Evolutionary conservation across 2,113 vertebrate species (phyloP).

Genomic region (Peromyscus leucopus): DNA sequence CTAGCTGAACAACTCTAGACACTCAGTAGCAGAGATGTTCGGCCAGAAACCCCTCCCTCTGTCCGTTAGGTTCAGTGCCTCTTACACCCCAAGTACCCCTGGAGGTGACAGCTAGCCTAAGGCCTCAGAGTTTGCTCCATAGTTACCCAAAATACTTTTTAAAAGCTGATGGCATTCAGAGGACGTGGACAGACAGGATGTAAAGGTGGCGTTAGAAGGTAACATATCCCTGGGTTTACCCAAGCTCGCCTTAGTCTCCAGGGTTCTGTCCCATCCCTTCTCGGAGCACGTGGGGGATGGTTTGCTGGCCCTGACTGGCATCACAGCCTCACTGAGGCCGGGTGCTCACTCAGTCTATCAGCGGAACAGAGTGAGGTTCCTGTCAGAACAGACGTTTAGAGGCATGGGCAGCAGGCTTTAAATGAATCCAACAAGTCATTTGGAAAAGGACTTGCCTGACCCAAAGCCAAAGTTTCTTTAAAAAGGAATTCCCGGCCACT

Average conservation of each 20-base stretch:
- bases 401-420: background rate
- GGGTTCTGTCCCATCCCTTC: background rate
- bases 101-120: background rate
- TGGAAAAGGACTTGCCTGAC: conserved; percentile 26
- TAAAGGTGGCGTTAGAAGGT: background rate
- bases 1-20: background rate
- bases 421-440: background rate
- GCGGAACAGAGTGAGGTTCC: background rate
- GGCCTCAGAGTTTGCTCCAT: background rate
- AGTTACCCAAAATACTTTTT: background rate
- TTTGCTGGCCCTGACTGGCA: background rate
- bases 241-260: background rate
- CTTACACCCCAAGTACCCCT: background rate
- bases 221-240: background rate
- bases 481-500: background rate
- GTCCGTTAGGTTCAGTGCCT: background rate
- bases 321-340: background rate
- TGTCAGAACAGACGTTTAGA: background rate
- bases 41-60: background rate
- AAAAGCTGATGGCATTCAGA: background rate
- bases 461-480: conserved; percentile 24
- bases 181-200: background rate
- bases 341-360: background rate
- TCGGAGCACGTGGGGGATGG: background rate
- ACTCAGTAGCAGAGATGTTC: background rate